Evolutionary conservation across 2,797 vertebrate genomes (phyloP), one percentile per base, ranked within the genome.

Genomic region (Sternarchorhynchus goeldii): DNA sequence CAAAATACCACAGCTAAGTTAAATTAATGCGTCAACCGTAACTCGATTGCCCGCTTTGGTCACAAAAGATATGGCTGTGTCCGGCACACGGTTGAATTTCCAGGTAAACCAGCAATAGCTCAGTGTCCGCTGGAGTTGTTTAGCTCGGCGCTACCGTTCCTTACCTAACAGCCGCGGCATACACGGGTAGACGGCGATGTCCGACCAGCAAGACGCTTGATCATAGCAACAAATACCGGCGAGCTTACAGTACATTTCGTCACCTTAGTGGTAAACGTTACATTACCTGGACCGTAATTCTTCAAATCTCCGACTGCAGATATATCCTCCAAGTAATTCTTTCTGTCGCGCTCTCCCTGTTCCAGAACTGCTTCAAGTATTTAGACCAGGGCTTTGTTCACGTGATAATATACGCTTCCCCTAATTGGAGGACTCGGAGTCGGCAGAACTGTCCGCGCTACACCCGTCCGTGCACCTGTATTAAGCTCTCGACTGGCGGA

Each of bases 31-130:
- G 87, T 87, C 18, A 29, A 76, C 81, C 77, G 84, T 77, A 84
- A 82, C 80, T 68, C 78, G 81, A 85, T 88, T 66, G 85, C 16
- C 21, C 53, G 81, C 85, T 62, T 80, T 75, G 81, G 71, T 36
- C 82, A 80, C 80, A 83, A 79, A 78, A 41, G 29, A 68, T 36
- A 64, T 83, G 86, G 84, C 86, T 88, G 85, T 87, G 84, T 90
- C 87, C 88, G 86, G 74, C 79, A 29, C 32, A 86, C 86, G 91
- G 90, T 88, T 91, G 89, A 81, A 56, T 71, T 87, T 87, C 85
- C 85, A 87, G 85, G 87, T 90, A 88, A 90, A 91, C 90, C 91
- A 91, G 90, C 90, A 90, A 90, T 91, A 90, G 90, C 86, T 81
- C 80, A 81, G 29, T 83, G 81, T 77, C 84, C 58, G 39, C 50